Percentiles rank a stretch among this genome's conserved stretches.
Conservation (phyloP, 2,888 invertebrate genomes). For the Slavum lentiscoides region DNA sequence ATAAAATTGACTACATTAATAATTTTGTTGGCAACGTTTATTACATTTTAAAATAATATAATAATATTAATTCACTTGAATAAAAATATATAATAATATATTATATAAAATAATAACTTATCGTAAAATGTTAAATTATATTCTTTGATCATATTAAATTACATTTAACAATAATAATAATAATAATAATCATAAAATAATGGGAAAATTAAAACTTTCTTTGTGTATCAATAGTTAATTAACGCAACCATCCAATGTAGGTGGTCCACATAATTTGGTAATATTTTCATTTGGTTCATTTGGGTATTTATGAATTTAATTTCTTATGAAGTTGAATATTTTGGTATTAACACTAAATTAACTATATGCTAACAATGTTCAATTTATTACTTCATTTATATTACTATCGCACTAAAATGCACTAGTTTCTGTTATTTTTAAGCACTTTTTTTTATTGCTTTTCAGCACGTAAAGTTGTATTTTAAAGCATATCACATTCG, state of each 20-base stretch:
- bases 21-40: conserved; percentile 20
- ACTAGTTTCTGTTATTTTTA: conserved; percentile 27
- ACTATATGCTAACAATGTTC: conserved; percentile 46
- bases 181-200: conserved; percentile 1
- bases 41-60: conserved; percentile 31
- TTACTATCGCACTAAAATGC: conserved; percentile 25
- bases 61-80: conserved; percentile 6
- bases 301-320: conserved; percentile 34
- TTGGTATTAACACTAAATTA: conserved; percentile 26
- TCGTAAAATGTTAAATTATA: neutral
- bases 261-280: conserved; percentile 43
- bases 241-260: conserved; percentile 53
- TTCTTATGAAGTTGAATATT: conserved; percentile 22
- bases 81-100: conserved; percentile 7
- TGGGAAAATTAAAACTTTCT: conserved; percentile 34
- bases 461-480: conserved; percentile 17
- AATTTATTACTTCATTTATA: conserved; percentile 43
- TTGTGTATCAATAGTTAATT: conserved; percentile 43
- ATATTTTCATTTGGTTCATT: conserved; percentile 39
- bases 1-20: conserved; percentile 40
- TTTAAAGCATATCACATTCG: conserved; percentile 4
- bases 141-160: conserved; percentile 19
- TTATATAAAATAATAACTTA: neutral
- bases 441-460: conserved; percentile 37
- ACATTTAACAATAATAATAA: conserved; percentile 31